These are phyloP conservation scores for Tuta absoluta DNA, from an alignment of 2,888 invertebrate species.

Conservation along the genomic window DNA sequence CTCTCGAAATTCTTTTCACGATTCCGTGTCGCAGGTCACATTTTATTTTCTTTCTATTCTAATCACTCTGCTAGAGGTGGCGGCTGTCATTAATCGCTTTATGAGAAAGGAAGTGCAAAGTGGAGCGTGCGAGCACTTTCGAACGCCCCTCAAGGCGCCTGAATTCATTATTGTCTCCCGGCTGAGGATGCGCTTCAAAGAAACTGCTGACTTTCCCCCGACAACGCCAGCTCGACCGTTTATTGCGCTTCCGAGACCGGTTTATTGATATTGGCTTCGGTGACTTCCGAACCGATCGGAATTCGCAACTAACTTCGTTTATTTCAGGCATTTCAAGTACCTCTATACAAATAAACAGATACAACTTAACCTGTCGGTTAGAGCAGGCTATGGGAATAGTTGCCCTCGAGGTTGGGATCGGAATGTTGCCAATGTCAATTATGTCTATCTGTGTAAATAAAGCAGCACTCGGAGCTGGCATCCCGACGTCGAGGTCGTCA, in stretches of 20 bases:
- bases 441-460: constrained; percentile 10
- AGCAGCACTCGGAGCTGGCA: not conserved
- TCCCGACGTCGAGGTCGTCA: not conserved
- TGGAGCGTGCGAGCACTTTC: constrained; percentile 64
- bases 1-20: too few relatives aligned
- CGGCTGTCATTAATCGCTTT: constrained; percentile 73
- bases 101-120: constrained; percentile 72
- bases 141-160: constrained; percentile 52
- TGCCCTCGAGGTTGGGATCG: constrained; percentile 11
- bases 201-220: constrained; percentile 70
- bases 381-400: constrained; percentile 13
- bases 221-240: constrained; percentile 55
- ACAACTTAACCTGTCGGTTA: not conserved
- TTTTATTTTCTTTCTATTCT: constrained; percentile 67
- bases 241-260: constrained; percentile 65
- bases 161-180: constrained; percentile 75
- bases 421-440: constrained; percentile 21
- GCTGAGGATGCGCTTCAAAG: constrained; percentile 72
- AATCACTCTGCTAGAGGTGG: constrained; percentile 63
- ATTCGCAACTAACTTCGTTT: constrained; percentile 10
- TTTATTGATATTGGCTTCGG: constrained; percentile 56
- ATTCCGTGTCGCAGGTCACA: constrained; percentile 55
- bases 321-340: not conserved
- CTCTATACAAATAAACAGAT: constrained; percentile 10
- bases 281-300: constrained; percentile 31